Evolutionary conservation across 2,113 vertebrate species (phyloP).

Genomic region (Aptenodytes patagonicus): DNA sequence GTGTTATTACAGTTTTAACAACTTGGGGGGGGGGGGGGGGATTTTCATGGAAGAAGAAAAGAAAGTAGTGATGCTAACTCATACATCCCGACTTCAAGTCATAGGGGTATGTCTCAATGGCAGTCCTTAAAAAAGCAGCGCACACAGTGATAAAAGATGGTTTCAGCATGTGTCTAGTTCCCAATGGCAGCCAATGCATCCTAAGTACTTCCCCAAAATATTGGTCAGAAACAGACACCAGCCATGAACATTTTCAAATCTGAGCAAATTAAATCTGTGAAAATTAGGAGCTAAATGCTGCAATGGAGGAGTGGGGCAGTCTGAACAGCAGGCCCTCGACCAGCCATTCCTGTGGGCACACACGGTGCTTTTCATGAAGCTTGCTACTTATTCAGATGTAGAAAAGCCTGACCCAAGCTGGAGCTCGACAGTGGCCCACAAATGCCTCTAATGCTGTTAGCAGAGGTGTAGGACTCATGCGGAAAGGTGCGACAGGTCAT

Average conservation of each 20-base stretch:
- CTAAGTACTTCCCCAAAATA: background rate
- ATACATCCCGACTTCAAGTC: background rate
- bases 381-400: rapidly evolving
- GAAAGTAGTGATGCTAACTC: background rate
- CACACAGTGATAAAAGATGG: rapidly evolving
- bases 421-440: rapidly evolving
- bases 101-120: rapidly evolving
- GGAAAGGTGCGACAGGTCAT: rapidly evolving
- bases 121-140: background rate
- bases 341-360: rapidly evolving
- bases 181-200: background rate
- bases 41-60: background rate
- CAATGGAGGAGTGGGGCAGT: rapidly evolving
- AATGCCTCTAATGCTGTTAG: rapidly evolving
- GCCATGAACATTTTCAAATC: background rate
- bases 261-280: background rate
- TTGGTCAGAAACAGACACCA: rapidly evolving
- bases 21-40: rapidly evolving
- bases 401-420: background rate
- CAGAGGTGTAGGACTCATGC: rapidly evolving
- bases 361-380: rapidly evolving
- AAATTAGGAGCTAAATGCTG: background rate
- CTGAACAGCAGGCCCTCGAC: rapidly evolving
- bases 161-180: background rate
- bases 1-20: background rate